Base-by-base conservation (phyloP, 2,797 vertebrate species). In the Macroramphosus scolopax region DNA sequence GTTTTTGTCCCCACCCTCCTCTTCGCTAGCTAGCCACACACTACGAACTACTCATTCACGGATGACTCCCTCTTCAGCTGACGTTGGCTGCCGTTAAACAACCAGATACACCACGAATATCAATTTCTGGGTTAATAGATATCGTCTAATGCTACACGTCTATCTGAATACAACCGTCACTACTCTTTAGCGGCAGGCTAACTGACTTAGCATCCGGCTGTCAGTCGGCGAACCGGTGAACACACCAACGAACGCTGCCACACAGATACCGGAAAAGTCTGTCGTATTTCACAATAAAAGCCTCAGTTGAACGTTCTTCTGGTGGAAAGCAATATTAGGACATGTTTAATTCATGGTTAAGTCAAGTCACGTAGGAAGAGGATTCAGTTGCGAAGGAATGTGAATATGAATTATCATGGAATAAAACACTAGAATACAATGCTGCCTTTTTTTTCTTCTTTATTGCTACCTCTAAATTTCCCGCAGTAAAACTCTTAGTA, bases 1-100 rank as follows among this genome's bases (percentile, higher is more conserved):
- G 66, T 77, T 84, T 74, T 31, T 62, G 75, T 85, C 80, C 67
- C 84, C 85, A 65, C 85, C 85, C 84, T 81, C 83, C 54, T 72
- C 57, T 54, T 17, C 15, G 58, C 44, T 72, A 77, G 74, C 72
- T 72, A 77, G 51, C 55, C 54, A 67, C 69, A 63, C 71, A 67
- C 47, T 17, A 8, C 53, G 34, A 50, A 26, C 43, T 35, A 49
- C 8, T 72, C 74, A 57, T 72, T 45, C 57, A 40, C 32, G 16
- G 50, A 77, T 28, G 54, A 41, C 75, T 63, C 68, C 43, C 55
- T 46, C 41, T 60, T 46, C 28, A 17, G 17, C 42, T 67, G 51
- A 51, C 43, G 60, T 33, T n/a, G 30, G 12, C 54, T 26, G 6
- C 35, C 2, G 12, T 7, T 29, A 12, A 8, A 0, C 3, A 8